phyloP scores from a whole-genome alignment of 2,113 vertebrate species.

The Ornithorhynchus anatinus region DNA sequence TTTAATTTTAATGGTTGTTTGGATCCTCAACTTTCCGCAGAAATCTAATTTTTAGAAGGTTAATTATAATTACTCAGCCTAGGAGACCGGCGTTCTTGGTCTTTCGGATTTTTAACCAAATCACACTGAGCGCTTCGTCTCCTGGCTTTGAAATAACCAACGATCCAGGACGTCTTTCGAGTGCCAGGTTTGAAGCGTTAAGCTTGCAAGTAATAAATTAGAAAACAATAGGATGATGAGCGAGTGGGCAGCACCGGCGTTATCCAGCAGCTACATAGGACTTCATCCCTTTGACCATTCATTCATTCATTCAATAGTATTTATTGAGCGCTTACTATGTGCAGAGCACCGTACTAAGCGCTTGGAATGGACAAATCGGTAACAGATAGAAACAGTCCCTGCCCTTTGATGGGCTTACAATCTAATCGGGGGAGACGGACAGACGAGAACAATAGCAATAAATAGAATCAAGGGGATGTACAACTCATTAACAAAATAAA shows the following conservation, averaged over 20 bases:
- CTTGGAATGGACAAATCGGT: too few relatives aligned
- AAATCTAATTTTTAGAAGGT: constrained; percentile 68
- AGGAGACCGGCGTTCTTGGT: constrained; percentile 55
- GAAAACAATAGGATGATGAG: constrained; percentile 23
- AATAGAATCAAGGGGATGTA: too few relatives aligned
- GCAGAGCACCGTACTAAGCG: too few relatives aligned
- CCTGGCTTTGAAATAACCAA: constrained; percentile 52
- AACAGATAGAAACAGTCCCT: too few relatives aligned
- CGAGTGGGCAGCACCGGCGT: neutral
- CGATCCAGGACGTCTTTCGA: constrained; percentile 5
- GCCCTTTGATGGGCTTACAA: too few relatives aligned
- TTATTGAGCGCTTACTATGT: too few relatives aligned
- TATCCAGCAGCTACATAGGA: constrained; percentile 10
- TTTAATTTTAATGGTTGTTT: constrained; percentile 65
- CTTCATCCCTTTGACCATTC: neutral
- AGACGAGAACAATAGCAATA: too few relatives aligned
- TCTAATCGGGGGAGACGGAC: too few relatives aligned
- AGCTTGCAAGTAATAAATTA: constrained; percentile 33
- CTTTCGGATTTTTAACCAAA: constrained; percentile 56
- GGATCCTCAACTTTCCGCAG: constrained; percentile 60
- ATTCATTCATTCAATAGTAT: too few relatives aligned
- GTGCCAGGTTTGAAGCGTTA: constrained; percentile 22
- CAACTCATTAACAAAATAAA: too few relatives aligned
- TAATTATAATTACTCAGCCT: constrained; percentile 64
- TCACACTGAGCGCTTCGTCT: constrained; percentile 47